Conservation (phyloP, 2,113 vertebrate genomes). For the Paradoxurus hermaphroditus region DNA sequence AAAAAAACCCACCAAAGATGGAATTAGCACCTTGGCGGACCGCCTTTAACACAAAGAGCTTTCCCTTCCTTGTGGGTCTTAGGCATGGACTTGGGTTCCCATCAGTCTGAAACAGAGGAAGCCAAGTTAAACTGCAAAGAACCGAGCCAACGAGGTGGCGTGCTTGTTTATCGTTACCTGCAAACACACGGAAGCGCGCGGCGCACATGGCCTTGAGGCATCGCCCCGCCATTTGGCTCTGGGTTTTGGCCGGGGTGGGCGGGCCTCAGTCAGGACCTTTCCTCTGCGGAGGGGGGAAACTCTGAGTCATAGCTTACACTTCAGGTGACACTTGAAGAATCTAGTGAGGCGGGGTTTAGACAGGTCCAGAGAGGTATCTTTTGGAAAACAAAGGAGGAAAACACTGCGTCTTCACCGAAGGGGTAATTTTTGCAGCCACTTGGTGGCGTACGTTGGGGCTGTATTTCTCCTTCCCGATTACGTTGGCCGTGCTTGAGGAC, state of each 20-base stretch:
- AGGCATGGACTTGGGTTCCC: slow-evolving; percentile 17
- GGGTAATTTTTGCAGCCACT: neutral
- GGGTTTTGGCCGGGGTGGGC: neutral
- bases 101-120: slow-evolving; percentile 14
- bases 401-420: neutral
- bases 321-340: neutral
- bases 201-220: neutral
- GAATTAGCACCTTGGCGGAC: slow-evolving; percentile 62
- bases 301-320: neutral
- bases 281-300: neutral
- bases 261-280: neutral
- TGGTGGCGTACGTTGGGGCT: neutral
- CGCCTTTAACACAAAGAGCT: slow-evolving; percentile 34
- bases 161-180: neutral
- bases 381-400: slow-evolving; percentile 9
- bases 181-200: neutral
- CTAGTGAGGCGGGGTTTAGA: neutral
- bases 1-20: slow-evolving; percentile 29
- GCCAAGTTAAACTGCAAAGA: slow-evolving; percentile 4
- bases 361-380: neutral
- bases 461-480: neutral
- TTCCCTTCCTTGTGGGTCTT: slow-evolving; percentile 1
- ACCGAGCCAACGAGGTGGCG: neutral
- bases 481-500: neutral
- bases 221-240: neutral